Base-by-base conservation (phyloP, 2,113 vertebrate genomes). In the Gadus macrocephalus region DNA sequence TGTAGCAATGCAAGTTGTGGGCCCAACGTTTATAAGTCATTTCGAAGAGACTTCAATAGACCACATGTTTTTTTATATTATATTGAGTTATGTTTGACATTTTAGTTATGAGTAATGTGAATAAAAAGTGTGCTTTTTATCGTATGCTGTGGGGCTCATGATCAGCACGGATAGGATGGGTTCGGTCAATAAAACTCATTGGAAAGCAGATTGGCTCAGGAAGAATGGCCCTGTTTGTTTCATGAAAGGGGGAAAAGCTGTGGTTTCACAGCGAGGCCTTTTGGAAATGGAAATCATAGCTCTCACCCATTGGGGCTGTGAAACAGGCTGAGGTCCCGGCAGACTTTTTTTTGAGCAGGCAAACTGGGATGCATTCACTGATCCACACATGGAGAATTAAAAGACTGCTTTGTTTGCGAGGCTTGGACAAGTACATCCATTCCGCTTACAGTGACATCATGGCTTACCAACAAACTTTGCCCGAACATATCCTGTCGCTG, bases 151-250 rank as follows among this genome's bases (percentile, higher is more conserved):
- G 42, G 42, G 2, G 12, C 12, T 49, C 8, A 49, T 49, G 42
- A 7, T 49, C 42, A 49, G 42, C 42, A 49, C 42, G 9, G 11
- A 1, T 49, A 49, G 8, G 42, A 14, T 49, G 8, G 42, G 1
- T 9, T 12, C 42, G 8, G 42, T 49, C 42, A 49, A 49, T 72
- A 71, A n/a, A 19, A 73, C 67, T 77, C 75, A 72, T 69, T 56
- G 66, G 76, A 78, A 79, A 81, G 67, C 77, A 20, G 16, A 67
- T 64, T 4, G 6, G 42, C 64, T 67, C 73, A 87, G 83, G 88
- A 87, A 79, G 71, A 63, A 49, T 27, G 22, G 72, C 78, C 69
- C 85, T 87, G 82, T 87, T 62, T 19, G 22, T 67, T 58, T 69
- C 27, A 49, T 72, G 60, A 83, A 83, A 65, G 69, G 77, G 69